Evolutionary conservation across 2,113 vertebrate genomes (phyloP).

Genomic region (Sinocyclocheilus anophthalmus): DNA sequence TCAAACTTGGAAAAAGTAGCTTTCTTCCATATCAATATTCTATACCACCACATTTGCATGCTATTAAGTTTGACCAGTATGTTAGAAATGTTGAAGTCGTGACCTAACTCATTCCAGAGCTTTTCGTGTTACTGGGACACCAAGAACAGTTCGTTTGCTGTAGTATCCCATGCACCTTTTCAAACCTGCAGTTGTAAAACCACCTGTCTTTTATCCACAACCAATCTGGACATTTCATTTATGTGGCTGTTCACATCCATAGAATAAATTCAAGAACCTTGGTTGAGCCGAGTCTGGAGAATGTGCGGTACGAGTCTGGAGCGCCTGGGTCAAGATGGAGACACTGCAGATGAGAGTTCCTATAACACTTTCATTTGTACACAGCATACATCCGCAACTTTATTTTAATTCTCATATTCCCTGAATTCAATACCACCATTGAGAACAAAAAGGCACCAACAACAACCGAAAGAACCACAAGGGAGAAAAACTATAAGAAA

Average conservation of each 20-base stretch:
- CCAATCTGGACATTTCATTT: constrained; percentile 23
- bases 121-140: constrained; percentile 10
- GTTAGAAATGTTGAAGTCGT: background rate
- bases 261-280: constrained; percentile 13
- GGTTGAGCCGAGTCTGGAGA: background rate
- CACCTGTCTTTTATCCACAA: constrained; percentile 26
- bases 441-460: background rate
- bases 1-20: background rate
- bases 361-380: background rate
- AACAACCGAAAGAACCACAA: background rate
- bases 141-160: background rate
- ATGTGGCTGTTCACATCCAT: background rate
- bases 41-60: background rate
- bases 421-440: background rate
- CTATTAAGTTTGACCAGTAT: constrained; percentile 18
- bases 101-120: constrained; percentile 35
- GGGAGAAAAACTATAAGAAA: background rate
- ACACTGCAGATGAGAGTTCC: background rate
- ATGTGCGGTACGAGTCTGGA: constrained; percentile 16
- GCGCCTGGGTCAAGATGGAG: background rate
- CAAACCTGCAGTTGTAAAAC: constrained; percentile 3
- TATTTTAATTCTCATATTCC: no score
- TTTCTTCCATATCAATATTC: background rate
- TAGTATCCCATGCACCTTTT: constrained; percentile 25
- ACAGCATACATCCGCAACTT: background rate